phyloP scores from a whole-genome alignment of 2,113 vertebrate species.

The Hippocampus comes region DNA sequence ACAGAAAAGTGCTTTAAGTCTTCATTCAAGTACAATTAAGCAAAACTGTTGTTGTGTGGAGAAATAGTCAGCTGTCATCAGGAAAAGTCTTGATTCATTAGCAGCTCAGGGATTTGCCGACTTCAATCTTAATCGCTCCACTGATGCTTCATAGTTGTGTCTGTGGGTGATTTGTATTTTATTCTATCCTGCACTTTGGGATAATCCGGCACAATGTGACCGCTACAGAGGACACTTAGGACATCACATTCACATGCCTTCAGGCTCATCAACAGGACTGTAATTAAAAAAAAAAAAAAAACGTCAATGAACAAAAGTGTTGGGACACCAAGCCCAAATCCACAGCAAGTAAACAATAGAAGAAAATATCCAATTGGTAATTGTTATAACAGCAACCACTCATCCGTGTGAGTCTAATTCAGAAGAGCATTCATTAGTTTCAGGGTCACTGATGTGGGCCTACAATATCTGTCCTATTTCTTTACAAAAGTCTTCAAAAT shows the following conservation, averaged over 20 bases:
- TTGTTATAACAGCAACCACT: too few species aligned
- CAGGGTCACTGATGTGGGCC: not conserved
- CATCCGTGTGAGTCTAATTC: not conserved
- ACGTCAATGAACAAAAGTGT: not conserved
- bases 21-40: slow-evolving; percentile 52
- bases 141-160: slow-evolving; percentile 61
- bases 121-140: slow-evolving; percentile 56
- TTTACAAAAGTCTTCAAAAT: not conserved
- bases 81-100: slow-evolving; percentile 67
- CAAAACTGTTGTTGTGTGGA: slow-evolving; percentile 40
- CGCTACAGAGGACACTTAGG: slow-evolving; percentile 54
- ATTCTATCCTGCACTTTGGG: slow-evolving; percentile 50
- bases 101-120: slow-evolving; percentile 62
- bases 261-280: slow-evolving; percentile 1
- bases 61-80: slow-evolving; percentile 49
- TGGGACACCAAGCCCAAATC: not conserved
- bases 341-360: not conserved
- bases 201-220: slow-evolving; percentile 66
- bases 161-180: slow-evolving; percentile 48
- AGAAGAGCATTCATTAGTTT: not conserved
- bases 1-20: slow-evolving; percentile 51
- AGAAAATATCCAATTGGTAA: not conserved
- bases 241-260: slow-evolving; percentile 18
- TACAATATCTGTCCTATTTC: not conserved
- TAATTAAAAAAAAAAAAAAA: not conserved